Evolutionary conservation across 2,888 invertebrate genomes (phyloP).

Genomic region (Clitarchus hookeri): DNA sequence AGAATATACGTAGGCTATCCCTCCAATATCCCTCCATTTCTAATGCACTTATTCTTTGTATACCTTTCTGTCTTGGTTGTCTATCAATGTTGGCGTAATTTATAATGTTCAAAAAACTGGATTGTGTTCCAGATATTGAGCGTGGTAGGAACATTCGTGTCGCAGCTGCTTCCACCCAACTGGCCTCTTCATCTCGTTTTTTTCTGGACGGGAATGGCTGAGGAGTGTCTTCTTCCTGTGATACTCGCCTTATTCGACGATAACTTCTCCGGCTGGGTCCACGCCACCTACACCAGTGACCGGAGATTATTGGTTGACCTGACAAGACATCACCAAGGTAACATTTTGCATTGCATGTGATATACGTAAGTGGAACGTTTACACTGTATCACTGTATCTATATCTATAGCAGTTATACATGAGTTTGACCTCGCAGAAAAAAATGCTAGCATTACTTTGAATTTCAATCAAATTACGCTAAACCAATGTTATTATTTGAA

Average conservation of each 20-base stretch:
- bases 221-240: slow-evolving; percentile 62
- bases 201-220: slow-evolving; percentile 61
- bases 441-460: too few relatives aligned
- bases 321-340: slow-evolving; percentile 38
- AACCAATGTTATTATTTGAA: too few relatives aligned
- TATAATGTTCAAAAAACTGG: neutral
- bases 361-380: too few relatives aligned
- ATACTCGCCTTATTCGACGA: slow-evolving; percentile 63
- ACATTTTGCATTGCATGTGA: neutral
- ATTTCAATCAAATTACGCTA: too few relatives aligned
- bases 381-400: too few relatives aligned
- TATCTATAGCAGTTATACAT: too few relatives aligned
- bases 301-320: slow-evolving; percentile 30
- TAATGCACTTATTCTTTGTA: neutral
- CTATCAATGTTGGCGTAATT: too few relatives aligned
- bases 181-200: slow-evolving; percentile 60
- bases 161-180: slow-evolving; percentile 55
- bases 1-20: too few relatives aligned
- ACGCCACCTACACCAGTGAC: slow-evolving; percentile 56
- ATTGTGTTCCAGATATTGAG: slow-evolving; percentile 47
- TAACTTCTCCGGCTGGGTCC: slow-evolving; percentile 61
- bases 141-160: slow-evolving; percentile 57
- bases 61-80: neutral
- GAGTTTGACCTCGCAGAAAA: too few relatives aligned
- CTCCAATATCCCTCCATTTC: too few relatives aligned